Evolutionary conservation across 2,797 vertebrate genomes (phyloP).

Genomic region (Lithobates pipiens): DNA sequence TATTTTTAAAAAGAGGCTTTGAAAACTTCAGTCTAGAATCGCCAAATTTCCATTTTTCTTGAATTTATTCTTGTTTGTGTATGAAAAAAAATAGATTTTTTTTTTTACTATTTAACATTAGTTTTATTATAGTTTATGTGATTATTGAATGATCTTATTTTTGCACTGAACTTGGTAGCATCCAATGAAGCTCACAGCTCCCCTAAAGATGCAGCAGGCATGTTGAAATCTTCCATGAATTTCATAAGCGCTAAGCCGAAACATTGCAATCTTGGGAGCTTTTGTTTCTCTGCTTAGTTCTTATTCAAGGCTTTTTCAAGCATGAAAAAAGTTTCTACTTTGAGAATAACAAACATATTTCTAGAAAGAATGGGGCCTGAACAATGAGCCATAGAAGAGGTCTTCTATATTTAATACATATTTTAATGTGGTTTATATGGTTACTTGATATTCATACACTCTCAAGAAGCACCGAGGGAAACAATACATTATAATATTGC

Average conservation of each 20-base stretch:
- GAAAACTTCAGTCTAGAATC: too few relatives aligned
- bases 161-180: background rate
- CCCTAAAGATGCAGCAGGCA: background rate
- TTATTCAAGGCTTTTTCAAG: constrained; percentile 23
- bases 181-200: background rate
- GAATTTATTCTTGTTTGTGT: too few relatives aligned
- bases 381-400: background rate
- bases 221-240: background rate
- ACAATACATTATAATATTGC: too few relatives aligned
- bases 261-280: constrained; percentile 1
- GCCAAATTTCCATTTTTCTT: too few relatives aligned
- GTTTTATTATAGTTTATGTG: too few relatives aligned
- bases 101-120: too few relatives aligned
- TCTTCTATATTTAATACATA: constrained; percentile 21
- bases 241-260: constrained; percentile 10
- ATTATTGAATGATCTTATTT: background rate
- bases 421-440: constrained; percentile 13
- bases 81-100: too few relatives aligned
- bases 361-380: background rate
- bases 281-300: background rate
- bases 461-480: background rate
- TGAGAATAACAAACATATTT: constrained; percentile 21
- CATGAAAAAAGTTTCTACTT: constrained; percentile 18
- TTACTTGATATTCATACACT: constrained; percentile 22
- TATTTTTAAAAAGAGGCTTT: too few relatives aligned